Evolutionary conservation across 2,888 invertebrate genomes (phyloP).

Genomic region (Uropetala carovei): DNA sequence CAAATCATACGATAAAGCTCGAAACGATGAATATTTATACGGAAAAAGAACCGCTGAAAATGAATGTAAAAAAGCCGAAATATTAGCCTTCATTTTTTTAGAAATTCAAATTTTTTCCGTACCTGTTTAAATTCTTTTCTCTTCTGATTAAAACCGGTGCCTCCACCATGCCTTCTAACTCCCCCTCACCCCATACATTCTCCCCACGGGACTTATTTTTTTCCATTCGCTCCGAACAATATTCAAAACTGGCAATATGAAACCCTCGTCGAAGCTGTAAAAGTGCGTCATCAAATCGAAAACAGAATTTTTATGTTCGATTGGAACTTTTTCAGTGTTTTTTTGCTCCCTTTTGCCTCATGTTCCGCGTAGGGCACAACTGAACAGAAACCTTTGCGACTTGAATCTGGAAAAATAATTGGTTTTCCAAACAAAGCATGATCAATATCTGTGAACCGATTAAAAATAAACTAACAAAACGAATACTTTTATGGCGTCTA

Average conservation of each 20-base stretch:
- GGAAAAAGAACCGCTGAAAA: constrained; percentile 22
- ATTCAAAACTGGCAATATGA: constrained; percentile 64
- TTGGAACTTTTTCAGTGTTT: constrained; percentile 36
- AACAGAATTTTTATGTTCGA: constrained; percentile 63
- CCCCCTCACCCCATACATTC: background rate
- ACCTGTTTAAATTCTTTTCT: constrained; percentile 51
- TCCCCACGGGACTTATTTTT: background rate
- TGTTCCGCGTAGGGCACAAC: background rate
- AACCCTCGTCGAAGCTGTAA: constrained; percentile 53
- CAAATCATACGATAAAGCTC: background rate
- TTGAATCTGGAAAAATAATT: background rate
- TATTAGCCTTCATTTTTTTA: constrained; percentile 15
- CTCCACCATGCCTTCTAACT: background rate
- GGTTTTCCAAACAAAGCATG: background rate
- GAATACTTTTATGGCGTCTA: no score
- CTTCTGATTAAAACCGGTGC: constrained; percentile 51
- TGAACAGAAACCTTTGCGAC: background rate
- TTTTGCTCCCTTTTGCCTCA: constrained; percentile 31
- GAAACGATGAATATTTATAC: constrained; percentile 21
- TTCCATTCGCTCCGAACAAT: constrained; percentile 56
- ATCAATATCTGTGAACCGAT: background rate
- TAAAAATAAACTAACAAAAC: no score
- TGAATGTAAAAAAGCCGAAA: background rate
- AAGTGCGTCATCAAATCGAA: constrained; percentile 56
- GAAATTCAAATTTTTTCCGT: background rate